Conservation (phyloP, 2,888 invertebrate species). For the Siphonodentalium dalli region DNA sequence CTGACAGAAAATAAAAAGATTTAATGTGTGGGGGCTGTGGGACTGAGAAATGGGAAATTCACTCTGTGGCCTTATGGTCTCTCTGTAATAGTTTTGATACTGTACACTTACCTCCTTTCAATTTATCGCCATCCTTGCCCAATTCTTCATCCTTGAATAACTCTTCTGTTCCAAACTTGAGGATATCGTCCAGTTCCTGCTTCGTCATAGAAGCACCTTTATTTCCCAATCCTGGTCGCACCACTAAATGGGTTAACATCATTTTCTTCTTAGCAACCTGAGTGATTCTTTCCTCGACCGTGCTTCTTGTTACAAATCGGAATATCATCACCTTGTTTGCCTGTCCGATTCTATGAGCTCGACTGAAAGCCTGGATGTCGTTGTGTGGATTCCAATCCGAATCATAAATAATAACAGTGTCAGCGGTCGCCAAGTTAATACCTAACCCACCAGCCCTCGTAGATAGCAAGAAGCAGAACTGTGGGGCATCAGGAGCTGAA, state of each 20-base stretch:
- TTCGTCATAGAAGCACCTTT: conserved; percentile 95
- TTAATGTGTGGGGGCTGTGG: no score
- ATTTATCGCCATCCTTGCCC: conserved; percentile 23
- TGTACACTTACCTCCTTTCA: no score
- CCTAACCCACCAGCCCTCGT: conserved; percentile 97
- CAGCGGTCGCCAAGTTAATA: conserved; percentile 98
- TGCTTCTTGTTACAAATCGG: conserved; percentile 97
- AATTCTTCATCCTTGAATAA: conserved; percentile 93
- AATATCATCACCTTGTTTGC: conserved; percentile 99
- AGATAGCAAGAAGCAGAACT: conserved; percentile 91
- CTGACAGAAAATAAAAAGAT: no score
- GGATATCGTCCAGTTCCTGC: conserved; percentile 97
- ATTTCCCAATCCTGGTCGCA: conserved; percentile 69
- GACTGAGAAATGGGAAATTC: no score
- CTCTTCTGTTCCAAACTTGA: conserved; percentile 98
- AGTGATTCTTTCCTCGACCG: conserved; percentile 98
- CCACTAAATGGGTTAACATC: conserved; percentile 99
- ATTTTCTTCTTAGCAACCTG: conserved; percentile 99
- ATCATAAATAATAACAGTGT: conserved; percentile 98
- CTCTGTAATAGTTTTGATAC: no score
- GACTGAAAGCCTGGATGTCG: conserved; percentile 95
- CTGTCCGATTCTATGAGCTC: conserved; percentile 99
- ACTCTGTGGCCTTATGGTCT: no score
- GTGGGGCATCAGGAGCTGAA: conserved; percentile 87
- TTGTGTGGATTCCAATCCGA: conserved; percentile 99